Evolutionary conservation across 2,888 invertebrate species (phyloP).

Genomic region (Microctonus hyperodae): DNA sequence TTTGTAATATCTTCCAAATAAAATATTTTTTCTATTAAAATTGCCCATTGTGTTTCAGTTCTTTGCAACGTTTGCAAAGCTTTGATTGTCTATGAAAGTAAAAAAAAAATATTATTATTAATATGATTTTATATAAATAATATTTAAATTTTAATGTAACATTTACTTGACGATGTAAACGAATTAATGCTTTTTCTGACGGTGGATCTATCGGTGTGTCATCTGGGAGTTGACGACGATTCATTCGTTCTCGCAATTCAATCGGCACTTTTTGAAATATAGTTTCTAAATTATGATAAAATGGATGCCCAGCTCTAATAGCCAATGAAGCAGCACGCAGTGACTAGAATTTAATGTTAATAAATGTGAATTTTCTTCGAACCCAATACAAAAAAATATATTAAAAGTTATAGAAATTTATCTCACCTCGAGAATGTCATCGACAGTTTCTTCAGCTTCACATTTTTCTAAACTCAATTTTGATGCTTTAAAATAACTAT

Average conservation of each 20-base stretch:
- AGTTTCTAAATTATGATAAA: constrained; percentile 83
- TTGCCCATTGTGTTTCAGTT: constrained; percentile 93
- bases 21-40: constrained; percentile 80
- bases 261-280: constrained; percentile 88
- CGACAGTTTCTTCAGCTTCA: constrained; percentile 96
- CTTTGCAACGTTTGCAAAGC: constrained; percentile 90
- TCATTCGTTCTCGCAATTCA: constrained; percentile 78
- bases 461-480: constrained; percentile 94
- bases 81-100: constrained; percentile 77
- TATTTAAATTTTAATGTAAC: constrained; percentile 9
- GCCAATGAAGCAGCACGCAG: constrained; percentile 82
- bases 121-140: neutral
- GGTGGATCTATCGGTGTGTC: constrained; percentile 73
- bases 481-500: constrained; percentile 92
- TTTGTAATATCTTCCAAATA: constrained; percentile 87
- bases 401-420: neutral
- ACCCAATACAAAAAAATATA: neutral
- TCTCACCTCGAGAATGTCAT: constrained; percentile 88
- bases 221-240: constrained; percentile 68
- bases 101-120: constrained; percentile 19
- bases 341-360: constrained; percentile 67
- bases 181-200: constrained; percentile 84
- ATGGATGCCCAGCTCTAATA: constrained; percentile 77
- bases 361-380: neutral
- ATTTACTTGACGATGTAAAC: constrained; percentile 86